Percentiles rank a stretch among this genome's conserved stretches.
Evolutionary conservation across 2,797 vertebrate genomes (phyloP).

Genomic region (Euphonia xanthogaster): DNA sequence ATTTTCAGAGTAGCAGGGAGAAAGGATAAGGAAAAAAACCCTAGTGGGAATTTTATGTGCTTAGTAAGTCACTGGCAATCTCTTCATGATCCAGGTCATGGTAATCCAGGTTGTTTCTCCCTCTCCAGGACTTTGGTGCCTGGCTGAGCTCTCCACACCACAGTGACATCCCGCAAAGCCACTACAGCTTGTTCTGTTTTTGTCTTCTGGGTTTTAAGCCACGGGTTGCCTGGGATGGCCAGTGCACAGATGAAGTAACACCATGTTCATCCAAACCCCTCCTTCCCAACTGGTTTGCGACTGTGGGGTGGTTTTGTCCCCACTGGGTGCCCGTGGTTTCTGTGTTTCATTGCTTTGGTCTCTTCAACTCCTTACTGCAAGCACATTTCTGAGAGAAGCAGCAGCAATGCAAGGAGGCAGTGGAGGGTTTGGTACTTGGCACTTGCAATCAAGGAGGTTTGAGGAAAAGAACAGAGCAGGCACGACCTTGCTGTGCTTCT

Average conservation of each 20-base stretch:
- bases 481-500: accelerated
- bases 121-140: background rate
- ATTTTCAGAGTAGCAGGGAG: background rate
- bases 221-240: background rate
- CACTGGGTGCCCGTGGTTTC: background rate
- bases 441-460: background rate
- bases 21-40: background rate
- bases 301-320: background rate
- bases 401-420: background rate
- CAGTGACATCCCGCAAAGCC: background rate
- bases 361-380: background rate
- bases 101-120: background rate
- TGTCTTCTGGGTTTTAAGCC: background rate
- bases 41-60: background rate
- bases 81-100: background rate
- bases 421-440: background rate
- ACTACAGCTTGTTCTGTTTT: background rate
- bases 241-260: background rate
- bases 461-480: background rate
- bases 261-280: background rate
- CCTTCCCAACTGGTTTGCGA: background rate
- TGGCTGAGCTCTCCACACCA: background rate
- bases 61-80: background rate
- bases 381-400: background rate
- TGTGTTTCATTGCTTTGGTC: background rate